Evolutionary conservation across 2,797 vertebrate genomes (phyloP).

Genomic region (Pseudomugil gertrudae): DNA sequence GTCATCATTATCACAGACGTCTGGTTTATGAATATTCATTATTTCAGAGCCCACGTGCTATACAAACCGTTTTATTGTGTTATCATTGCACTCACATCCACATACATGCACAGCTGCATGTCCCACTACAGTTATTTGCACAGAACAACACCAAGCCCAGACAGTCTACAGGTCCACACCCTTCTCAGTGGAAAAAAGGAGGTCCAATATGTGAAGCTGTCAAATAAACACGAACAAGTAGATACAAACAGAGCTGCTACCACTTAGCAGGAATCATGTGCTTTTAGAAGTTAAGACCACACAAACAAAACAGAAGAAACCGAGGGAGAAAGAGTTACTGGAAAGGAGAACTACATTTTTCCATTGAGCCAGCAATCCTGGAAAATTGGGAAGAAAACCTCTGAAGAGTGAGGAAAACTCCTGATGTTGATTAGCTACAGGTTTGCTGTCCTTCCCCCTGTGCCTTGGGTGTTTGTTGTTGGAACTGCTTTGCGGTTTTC

Average conservation of each 20-base stretch:
- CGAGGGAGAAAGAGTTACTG: not conserved
- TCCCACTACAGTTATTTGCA: slow-evolving; percentile 43
- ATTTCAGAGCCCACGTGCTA: slow-evolving; percentile 16
- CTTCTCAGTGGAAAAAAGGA: slow-evolving; percentile 23
- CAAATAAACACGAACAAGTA: slow-evolving; percentile 60
- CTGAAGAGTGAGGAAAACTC: slow-evolving; percentile 25
- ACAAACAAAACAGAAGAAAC: slow-evolving; percentile 20
- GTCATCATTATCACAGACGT: not conserved
- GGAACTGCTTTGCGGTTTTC: slow-evolving; percentile 81
- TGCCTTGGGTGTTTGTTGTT: slow-evolving; percentile 80
- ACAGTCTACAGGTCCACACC: slow-evolving; percentile 41
- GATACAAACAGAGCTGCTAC: slow-evolving; percentile 50
- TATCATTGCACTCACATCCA: slow-evolving; percentile 16
- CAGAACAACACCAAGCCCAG: slow-evolving; percentile 39
- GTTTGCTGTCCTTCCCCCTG: slow-evolving; percentile 61
- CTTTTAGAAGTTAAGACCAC: slow-evolving; percentile 26
- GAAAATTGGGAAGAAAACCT: slow-evolving; percentile 3
- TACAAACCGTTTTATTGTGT: slow-evolving; percentile 31
- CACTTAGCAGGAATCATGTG: slow-evolving; percentile 36
- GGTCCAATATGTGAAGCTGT: slow-evolving; percentile 40
- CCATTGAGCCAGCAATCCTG: slow-evolving; percentile 21
- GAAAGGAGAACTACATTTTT: slow-evolving; percentile 13
- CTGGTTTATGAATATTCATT: slow-evolving; percentile 2
- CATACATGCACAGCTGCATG: slow-evolving; percentile 23
- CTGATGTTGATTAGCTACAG: slow-evolving; percentile 73